A percentile compares a stretch with the other conserved stretches of the same genome.
phyloP scores from a whole-genome alignment of 2,113 vertebrate genomes.

The Cyanoderma ruficeps region DNA sequence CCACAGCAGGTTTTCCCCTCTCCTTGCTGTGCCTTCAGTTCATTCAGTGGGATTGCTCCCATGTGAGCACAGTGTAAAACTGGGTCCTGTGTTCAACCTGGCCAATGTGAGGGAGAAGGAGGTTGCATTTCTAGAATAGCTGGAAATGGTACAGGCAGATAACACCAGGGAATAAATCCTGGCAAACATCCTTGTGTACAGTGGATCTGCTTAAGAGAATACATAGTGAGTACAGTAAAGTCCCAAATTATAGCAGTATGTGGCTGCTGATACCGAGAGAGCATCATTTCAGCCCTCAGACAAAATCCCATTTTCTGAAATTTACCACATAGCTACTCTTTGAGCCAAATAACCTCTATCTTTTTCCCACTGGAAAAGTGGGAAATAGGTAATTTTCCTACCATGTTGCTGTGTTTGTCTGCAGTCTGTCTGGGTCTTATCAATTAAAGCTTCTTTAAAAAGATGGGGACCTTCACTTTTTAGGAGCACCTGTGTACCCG shows the following conservation, averaged over 20 bases:
- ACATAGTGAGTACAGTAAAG: neutral
- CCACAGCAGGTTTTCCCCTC: neutral
- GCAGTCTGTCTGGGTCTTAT: neutral
- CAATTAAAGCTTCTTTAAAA: conserved; percentile 51
- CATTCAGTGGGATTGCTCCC: neutral
- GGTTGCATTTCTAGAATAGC: neutral
- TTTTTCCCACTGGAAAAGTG: conserved; percentile 4
- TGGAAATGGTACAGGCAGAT: neutral
- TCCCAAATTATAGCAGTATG: neutral
- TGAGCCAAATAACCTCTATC: neutral
- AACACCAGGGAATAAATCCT: neutral
- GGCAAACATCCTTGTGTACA: neutral
- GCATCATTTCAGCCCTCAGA: neutral
- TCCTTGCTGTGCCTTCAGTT: neutral
- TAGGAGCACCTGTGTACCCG: conserved; percentile 60
- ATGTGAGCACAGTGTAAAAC: fast-evolving
- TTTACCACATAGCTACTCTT: conserved; percentile 1
- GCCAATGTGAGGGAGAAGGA: neutral
- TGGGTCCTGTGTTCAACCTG: neutral
- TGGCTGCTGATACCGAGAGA: neutral
- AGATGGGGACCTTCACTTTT: conserved; percentile 18
- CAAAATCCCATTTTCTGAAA: conserved; percentile 17
- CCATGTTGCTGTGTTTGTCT: neutral
- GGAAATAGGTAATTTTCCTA: neutral
- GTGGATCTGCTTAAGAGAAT: neutral